Evolutionary conservation across 2,797 vertebrate species (phyloP).

Genomic region (Lophotriccus pileatus): DNA sequence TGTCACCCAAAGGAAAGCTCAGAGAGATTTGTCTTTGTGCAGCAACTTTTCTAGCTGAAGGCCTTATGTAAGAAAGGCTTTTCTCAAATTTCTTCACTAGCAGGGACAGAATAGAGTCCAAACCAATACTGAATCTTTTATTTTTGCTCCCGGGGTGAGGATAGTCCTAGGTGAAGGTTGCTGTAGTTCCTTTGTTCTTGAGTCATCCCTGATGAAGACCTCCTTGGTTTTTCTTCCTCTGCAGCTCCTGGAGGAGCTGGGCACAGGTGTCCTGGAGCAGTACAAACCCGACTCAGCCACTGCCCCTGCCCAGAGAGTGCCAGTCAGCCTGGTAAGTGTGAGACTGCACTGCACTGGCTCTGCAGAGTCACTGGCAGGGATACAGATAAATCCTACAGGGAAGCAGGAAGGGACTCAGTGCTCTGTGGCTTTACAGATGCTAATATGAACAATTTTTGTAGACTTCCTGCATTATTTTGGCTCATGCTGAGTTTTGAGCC

Average conservation of each 20-base stretch:
- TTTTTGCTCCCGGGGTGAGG: not conserved
- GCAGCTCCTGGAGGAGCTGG: slow-evolving; percentile 93
- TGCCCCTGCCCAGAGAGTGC: slow-evolving; percentile 75
- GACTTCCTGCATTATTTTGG: not conserved
- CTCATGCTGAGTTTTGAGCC: not conserved
- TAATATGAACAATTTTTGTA: not conserved
- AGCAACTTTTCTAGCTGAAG: not conserved
- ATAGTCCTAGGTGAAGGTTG: not conserved
- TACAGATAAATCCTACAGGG: not conserved
- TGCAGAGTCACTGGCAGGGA: not conserved
- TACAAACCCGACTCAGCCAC: slow-evolving; percentile 81
- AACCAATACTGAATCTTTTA: not conserved
- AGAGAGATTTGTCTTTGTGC: not conserved
- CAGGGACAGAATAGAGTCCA: not conserved
- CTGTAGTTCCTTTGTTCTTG: not conserved
- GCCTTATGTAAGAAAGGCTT: not conserved
- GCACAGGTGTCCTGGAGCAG: slow-evolving; percentile 89
- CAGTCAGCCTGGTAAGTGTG: slow-evolving; percentile 79
- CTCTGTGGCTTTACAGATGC: not conserved
- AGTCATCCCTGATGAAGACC: not conserved
- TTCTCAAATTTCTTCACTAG: not conserved
- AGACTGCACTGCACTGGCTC: not conserved
- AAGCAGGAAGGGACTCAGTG: not conserved
- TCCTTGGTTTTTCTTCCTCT: not conserved
- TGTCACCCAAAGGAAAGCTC: not conserved